These are phyloP conservation scores for Drosophila kohkoa DNA, from an alignment of 1,140 invertebrate species.

Conservation along the genomic window DNA sequence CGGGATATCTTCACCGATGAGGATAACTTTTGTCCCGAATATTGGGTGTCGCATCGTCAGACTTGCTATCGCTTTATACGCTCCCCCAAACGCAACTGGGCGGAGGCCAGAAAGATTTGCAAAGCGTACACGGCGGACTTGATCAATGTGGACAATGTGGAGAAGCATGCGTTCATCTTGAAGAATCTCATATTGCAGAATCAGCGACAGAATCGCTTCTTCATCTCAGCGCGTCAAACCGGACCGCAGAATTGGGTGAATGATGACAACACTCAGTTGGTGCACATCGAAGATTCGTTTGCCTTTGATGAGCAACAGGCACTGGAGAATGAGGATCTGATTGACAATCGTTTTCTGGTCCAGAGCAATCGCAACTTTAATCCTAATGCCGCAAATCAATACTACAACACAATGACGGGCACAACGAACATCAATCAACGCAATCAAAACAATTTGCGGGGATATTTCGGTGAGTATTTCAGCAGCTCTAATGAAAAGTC, in stretches of 20 bases:
- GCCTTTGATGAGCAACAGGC: conserved; percentile 86
- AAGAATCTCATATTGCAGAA: conserved; percentile 92
- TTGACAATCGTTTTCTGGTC: conserved; percentile 80
- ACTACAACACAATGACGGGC: conserved; percentile 85
- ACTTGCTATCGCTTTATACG: conserved; percentile 95
- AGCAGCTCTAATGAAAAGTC: too few species aligned
- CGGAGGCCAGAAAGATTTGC: conserved; percentile 93
- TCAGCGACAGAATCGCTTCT: conserved; percentile 95
- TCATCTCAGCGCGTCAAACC: conserved; percentile 91
- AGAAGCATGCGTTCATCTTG: conserved; percentile 95
- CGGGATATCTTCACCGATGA: conserved; percentile 72
- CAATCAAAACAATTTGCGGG: conserved; percentile 78
- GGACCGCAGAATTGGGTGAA: conserved; percentile 93
- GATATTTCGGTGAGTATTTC: conserved; percentile 62
- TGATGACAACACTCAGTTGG: conserved; percentile 92
- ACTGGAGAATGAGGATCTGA: conserved; percentile 76
- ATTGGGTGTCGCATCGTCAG: conserved; percentile 91
- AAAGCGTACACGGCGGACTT: conserved; percentile 93
- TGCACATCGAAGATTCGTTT: conserved; percentile 93
- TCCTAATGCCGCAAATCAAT: conserved; percentile 74
- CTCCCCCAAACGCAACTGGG: conserved; percentile 91
- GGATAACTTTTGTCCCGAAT: conserved; percentile 89
- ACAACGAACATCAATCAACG: conserved; percentile 62
- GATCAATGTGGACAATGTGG: conserved; percentile 91
- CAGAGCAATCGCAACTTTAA: conserved; percentile 73